Evolutionary conservation across 2,797 vertebrate genomes (phyloP), one percentile per base, ranked within the genome.

Genomic region (Oryzias sinensis): DNA sequence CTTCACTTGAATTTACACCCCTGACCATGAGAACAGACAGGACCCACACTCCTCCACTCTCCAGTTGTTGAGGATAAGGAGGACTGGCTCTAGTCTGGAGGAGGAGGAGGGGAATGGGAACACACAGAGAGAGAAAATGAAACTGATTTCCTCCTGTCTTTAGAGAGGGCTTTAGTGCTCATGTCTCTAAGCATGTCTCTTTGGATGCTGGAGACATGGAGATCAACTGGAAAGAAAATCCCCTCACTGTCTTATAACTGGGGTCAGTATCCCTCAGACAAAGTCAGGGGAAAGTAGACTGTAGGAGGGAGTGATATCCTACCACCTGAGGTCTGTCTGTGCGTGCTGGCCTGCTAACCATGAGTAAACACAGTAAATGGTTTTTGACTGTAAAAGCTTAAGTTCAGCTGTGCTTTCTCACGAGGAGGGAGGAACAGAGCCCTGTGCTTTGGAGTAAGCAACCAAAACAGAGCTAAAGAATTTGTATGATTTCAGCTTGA

Each of bases 1-100:
- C 89, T 90, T 91, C 92, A 87, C 90, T 93, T 93, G 94, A 96
- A 96, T 96, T 95, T 94, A 93, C 83, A 87, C 91, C 91, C 89
- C 85, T 90, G 91, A 80, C 90, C 92, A 88, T 91, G 94, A 94
- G 92, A 95, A 94, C 90, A 80, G 89, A 88, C 89, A 82, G 88
- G 92, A 87, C 87, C 93, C 93, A 94, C 94, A 94, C 82, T 87
- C 75, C 81, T 82, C 69, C 77, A 69, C 64, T 62, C 67, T 65
- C 46, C 78, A 68, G 87, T 89, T 90, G 86, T 91, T 83, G 71
- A 65, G 54, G 62, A 62, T 46, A 56, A 70, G 67, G 65, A 48
- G 51, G 58, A 57, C 66, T 55, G 62, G 37, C 6, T 6, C 45
- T 46, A 74, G 80, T 53, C 20, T 48, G 50, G 27, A 67, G 63